Conservation (phyloP, 1,140 invertebrate genomes). For the Campoletis sonorensis region DNA sequence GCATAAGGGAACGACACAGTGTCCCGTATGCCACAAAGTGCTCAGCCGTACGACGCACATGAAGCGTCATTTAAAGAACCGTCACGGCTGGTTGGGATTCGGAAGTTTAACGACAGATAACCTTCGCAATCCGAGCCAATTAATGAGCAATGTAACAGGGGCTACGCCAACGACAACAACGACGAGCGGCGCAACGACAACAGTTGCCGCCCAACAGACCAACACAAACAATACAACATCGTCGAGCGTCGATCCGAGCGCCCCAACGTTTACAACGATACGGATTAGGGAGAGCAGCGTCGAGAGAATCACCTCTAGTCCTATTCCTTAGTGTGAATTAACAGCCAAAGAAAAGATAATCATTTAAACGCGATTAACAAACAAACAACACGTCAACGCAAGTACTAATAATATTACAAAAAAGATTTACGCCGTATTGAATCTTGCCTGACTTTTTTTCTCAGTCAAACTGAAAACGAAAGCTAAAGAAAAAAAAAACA, state of each 20-base stretch:
- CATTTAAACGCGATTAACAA: too few relatives aligned
- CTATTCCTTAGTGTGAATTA: slow-evolving; percentile 73
- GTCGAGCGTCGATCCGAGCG: slow-evolving; percentile 59
- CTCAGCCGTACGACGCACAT: slow-evolving; percentile 76
- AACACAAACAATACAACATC: slow-evolving; percentile 50
- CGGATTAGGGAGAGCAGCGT: slow-evolving; percentile 75
- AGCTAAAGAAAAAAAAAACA: neutral
- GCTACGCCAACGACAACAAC: neutral
- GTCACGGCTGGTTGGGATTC: slow-evolving; percentile 73
- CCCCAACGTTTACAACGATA: slow-evolving; percentile 72
- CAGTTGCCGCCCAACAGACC: slow-evolving; percentile 47
- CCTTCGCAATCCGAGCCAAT: slow-evolving; percentile 51
- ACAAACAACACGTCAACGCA: too few relatives aligned
- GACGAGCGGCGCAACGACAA: neutral
- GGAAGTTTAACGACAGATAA: slow-evolving; percentile 53
- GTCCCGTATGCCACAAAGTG: slow-evolving; percentile 76
- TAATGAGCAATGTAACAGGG: slow-evolving; percentile 7
- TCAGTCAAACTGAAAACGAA: neutral
- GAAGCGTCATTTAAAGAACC: slow-evolving; percentile 76
- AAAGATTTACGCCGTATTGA: too few relatives aligned
- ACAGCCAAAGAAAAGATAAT: slow-evolving; percentile 51
- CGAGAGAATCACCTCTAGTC: slow-evolving; percentile 76
- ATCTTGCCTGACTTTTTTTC: neutral
- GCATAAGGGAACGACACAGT: slow-evolving; percentile 77
- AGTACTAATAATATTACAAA: too few relatives aligned